Base-by-base conservation (phyloP, 2,113 vertebrate species). In the Myrmophylax atrothorax region DNA sequence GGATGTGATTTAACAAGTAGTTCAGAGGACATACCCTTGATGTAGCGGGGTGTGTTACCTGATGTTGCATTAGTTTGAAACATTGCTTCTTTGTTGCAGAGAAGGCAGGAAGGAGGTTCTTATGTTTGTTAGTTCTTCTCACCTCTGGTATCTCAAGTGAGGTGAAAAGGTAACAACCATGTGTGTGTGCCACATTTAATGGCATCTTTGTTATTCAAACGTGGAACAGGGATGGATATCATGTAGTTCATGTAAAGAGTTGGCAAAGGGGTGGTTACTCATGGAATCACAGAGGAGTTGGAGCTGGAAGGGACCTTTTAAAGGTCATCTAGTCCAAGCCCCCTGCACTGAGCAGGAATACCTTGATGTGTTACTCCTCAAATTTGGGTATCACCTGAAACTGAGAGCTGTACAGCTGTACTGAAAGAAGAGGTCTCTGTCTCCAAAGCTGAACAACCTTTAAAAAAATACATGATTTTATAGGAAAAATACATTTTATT, bases 181-280 rank as follows among this genome's bases (percentile, higher is more conserved):
- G 1, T 44, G 38, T 40, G 5, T 24, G 7, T 44, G 4, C n/a
- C 37, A 22, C 18, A 8, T n/a, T 77, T 31, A 18, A 6, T 14
- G 53, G 28, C 22, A 22, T 40, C 33, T 35, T 29, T 23, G 31
- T 29, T 47, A 20, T 14, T 12, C 50, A 26, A 33, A 29, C 37
- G 50, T 60, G 0, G 0, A 60, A 6, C 11, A 24, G 18, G 6
- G 25, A 1, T 31, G 24, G 58, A 7, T 24, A 6, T 0, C 3
- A 9, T 52, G 55, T 42, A 26, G 17, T 14, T 49, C 19, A 6
- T 37, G 14, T 53, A 33, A 7, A 49, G 33, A 0, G 0, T 47
- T 72, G 63, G 29, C 18, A 28, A 38, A 46, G 33, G 37, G 7
- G 1, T 50, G 13, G 10, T 23, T 73, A 58, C 33, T 33, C 46